Percentiles rank a stretch among this genome's conserved stretches.
Evolutionary conservation across 2,113 vertebrate genomes (phyloP).

Genomic region (Hippocampus abdominalis): DNA sequence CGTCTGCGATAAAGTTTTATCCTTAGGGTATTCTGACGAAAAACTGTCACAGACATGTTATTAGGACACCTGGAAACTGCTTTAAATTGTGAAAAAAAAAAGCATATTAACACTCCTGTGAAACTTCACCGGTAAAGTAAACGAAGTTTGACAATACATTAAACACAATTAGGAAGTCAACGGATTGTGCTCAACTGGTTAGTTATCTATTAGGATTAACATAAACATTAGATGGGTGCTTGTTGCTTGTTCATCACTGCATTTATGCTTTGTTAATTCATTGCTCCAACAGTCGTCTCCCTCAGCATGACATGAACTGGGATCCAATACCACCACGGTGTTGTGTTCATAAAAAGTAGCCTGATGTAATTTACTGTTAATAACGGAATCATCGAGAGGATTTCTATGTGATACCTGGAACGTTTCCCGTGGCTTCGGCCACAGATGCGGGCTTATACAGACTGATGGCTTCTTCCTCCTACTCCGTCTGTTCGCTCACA

Average conservation of each 20-base stretch:
- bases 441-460: constrained; percentile 33
- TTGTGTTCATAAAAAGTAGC: constrained; percentile 1
- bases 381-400: constrained; percentile 13
- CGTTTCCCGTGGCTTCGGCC: constrained; percentile 21
- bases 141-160: too few relatives aligned
- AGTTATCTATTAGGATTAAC: neutral
- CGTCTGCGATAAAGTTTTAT: too few relatives aligned
- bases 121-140: too few relatives aligned
- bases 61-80: too few relatives aligned
- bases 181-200: neutral
- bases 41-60: too few relatives aligned
- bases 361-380: neutral
- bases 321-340: constrained; percentile 5
- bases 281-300: neutral
- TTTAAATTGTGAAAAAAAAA: too few relatives aligned
- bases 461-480: constrained; percentile 37
- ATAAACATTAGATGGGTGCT: neutral
- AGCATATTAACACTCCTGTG: too few relatives aligned
- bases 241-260: neutral
- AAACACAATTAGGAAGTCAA: neutral
- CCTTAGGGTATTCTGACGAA: too few relatives aligned
- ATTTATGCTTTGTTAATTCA: constrained; percentile 11
- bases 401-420: constrained; percentile 18
- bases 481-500: constrained; percentile 46
- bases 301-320: neutral